Conservation (phyloP, 2,797 vertebrate species). For the Knipowitschia caucasica region DNA sequence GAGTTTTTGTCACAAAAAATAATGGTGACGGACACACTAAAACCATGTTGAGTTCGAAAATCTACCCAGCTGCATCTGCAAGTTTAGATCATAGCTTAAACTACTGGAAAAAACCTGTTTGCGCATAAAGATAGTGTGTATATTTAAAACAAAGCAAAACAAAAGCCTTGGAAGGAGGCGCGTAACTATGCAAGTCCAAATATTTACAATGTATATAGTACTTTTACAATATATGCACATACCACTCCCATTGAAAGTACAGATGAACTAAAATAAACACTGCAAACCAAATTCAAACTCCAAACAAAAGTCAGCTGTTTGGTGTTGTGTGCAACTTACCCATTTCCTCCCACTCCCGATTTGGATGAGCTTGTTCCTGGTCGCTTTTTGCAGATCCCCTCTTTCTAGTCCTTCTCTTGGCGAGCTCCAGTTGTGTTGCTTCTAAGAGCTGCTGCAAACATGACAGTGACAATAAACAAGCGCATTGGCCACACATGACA, state of each 20-base stretch:
- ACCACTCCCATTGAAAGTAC: constrained; percentile 13
- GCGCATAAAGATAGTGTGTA: constrained; percentile 15
- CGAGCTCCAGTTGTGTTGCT: constrained; percentile 61
- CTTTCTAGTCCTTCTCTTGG: constrained; percentile 35
- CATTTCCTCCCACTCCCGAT: constrained; percentile 35
- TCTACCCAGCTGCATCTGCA: neutral
- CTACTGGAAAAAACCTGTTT: neutral
- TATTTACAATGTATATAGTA: constrained; percentile 43
- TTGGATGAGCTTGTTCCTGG: constrained; percentile 54
- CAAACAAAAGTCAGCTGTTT: constrained; percentile 44
- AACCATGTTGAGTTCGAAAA: no score
- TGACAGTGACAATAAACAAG: constrained; percentile 58
- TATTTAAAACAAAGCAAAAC: constrained; percentile 51
- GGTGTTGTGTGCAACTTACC: constrained; percentile 50
- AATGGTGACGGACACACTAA: neutral
- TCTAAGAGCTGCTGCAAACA: constrained; percentile 42
- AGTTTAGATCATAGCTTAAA: neutral
- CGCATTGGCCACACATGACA: constrained; percentile 39
- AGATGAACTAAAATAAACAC: constrained; percentile 27
- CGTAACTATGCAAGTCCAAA: constrained; percentile 55
- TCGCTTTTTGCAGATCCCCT: constrained; percentile 52
- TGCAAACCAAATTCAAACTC: constrained; percentile 24
- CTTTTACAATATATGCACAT: constrained; percentile 43
- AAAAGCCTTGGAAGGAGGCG: constrained; percentile 45
- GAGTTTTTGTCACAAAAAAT: no score